phyloP scores from a whole-genome alignment of 2,888 invertebrate species.

The Baccha elongata region DNA sequence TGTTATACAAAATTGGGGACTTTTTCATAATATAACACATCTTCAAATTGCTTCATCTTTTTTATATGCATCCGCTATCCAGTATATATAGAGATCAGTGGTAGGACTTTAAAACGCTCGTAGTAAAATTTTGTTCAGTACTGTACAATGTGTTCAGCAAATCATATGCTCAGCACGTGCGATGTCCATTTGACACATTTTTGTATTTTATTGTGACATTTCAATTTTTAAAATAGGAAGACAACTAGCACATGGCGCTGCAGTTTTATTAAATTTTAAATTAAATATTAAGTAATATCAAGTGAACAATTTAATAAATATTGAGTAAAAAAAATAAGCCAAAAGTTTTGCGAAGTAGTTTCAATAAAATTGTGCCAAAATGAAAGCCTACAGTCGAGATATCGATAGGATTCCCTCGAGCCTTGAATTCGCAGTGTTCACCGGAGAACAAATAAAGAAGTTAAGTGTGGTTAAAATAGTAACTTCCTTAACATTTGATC shows the following conservation, averaged over 20 bases:
- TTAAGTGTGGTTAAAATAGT: constrained; percentile 92
- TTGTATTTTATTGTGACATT: neutral
- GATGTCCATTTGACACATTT: constrained; percentile 7
- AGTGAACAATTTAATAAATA: too few relatives aligned
- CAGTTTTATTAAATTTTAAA: neutral
- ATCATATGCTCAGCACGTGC: constrained; percentile 39
- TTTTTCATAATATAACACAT: too few relatives aligned
- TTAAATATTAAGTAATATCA: neutral
- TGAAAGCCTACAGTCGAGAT: constrained; percentile 70
- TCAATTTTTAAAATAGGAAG: neutral
- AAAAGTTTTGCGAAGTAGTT: neutral
- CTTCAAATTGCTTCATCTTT: too few relatives aligned
- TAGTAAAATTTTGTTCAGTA: too few relatives aligned
- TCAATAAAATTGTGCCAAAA: neutral
- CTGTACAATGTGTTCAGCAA: too few relatives aligned
- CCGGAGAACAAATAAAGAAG: constrained; percentile 89
- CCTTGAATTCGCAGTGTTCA: constrained; percentile 88
- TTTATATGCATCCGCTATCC: too few relatives aligned
- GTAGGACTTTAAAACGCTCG: too few relatives aligned
- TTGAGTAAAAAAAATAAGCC: neutral
- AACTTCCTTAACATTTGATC: constrained; percentile 90
- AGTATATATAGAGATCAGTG: too few relatives aligned
- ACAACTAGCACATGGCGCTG: neutral
- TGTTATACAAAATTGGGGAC: too few relatives aligned
- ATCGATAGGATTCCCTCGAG: constrained; percentile 79